A percentile compares a stretch with the other conserved stretches of the same genome.
These are phyloP conservation scores for Cotesia typhae DNA, from an alignment of 1,140 invertebrate genomes.

Conservation along the genomic window DNA sequence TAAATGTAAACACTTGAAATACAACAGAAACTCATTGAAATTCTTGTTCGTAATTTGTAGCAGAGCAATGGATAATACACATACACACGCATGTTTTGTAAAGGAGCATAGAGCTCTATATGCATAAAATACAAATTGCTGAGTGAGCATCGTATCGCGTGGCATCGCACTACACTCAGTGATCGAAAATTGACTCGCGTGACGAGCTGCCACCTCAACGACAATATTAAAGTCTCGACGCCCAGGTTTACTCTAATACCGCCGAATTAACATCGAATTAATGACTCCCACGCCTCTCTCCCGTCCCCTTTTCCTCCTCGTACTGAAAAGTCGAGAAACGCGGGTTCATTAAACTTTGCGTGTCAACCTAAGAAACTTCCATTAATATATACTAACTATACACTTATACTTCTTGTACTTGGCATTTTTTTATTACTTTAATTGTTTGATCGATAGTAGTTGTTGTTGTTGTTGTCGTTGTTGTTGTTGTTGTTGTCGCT, in stretches of 20 bases:
- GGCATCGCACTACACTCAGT: background rate
- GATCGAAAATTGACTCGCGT: constrained; percentile 21
- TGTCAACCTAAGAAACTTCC: too few species aligned
- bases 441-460: too few species aligned
- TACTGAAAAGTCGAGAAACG: background rate
- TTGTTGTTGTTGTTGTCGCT: too few species aligned
- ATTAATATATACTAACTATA: too few species aligned
- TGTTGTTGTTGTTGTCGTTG: too few species aligned
- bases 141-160: constrained; percentile 22
- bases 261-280: constrained; percentile 50
- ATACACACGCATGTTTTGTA: background rate
- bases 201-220: constrained; percentile 12
- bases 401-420: too few species aligned
- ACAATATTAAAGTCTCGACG: constrained; percentile 23
- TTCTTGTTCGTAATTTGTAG: constrained; percentile 15
- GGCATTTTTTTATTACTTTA: too few species aligned
- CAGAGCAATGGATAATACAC: constrained; percentile 7
- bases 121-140: background rate
- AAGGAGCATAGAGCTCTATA: background rate
- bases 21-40: constrained; percentile 17
- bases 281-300: constrained; percentile 5
- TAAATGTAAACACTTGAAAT: background rate
- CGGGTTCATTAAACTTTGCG: too few species aligned
- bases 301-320: background rate
- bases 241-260: constrained; percentile 39